phyloP scores from a whole-genome alignment of 2,888 invertebrate genomes.

The Heteromyza rotundicornis region DNA sequence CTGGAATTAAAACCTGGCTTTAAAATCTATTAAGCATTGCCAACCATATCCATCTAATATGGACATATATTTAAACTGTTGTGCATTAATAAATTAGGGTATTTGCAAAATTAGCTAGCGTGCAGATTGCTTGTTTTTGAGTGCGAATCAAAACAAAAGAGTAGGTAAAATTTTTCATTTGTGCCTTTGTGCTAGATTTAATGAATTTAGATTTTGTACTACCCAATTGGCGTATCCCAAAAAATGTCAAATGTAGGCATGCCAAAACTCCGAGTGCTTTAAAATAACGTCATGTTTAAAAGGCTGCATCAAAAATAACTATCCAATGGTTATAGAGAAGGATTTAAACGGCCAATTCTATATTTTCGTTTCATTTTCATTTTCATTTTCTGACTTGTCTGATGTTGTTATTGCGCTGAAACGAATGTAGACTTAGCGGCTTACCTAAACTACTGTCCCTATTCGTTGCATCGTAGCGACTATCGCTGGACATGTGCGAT shows the following conservation, averaged over 20 bases:
- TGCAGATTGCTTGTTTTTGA: too few species aligned
- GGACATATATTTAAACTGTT: too few species aligned
- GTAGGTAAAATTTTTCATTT: neutral
- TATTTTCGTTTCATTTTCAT: too few species aligned
- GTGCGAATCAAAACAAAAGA: too few species aligned
- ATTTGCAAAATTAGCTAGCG: too few species aligned
- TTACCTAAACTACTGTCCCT: constrained; percentile 62
- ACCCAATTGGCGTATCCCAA: neutral
- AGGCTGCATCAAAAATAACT: constrained; percentile 13
- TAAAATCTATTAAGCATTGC: too few species aligned
- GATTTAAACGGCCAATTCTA: too few species aligned
- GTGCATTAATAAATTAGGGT: too few species aligned
- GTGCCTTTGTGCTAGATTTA: neutral
- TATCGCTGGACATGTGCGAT: constrained; percentile 45
- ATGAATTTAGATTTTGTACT: neutral
- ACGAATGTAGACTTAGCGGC: constrained; percentile 25
- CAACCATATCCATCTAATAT: too few species aligned
- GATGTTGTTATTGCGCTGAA: neutral
- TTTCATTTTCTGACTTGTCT: neutral
- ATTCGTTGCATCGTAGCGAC: constrained; percentile 54
- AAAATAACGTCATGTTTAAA: constrained; percentile 7
- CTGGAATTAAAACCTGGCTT: too few species aligned
- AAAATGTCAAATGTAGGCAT: constrained; percentile 3
- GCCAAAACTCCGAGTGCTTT: neutral
- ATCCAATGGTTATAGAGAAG: neutral